Evolutionary conservation across 2,888 invertebrate genomes (phyloP), one percentile per base, ranked within the genome.

Genomic region (Margaritifera margaritifera): DNA sequence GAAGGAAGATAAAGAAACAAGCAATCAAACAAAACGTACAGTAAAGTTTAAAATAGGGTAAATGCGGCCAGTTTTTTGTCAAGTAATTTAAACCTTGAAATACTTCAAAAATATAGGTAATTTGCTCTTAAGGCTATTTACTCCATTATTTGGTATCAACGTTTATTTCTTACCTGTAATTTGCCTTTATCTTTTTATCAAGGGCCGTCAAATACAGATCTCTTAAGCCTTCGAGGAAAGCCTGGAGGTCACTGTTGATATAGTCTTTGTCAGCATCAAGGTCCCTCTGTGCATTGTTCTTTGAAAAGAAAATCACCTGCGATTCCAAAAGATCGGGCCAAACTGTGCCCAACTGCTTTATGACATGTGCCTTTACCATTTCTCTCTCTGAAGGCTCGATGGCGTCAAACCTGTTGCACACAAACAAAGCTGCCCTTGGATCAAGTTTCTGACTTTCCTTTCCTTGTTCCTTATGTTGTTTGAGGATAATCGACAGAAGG

Each of bases 401-500:
- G 20, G 79, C 75, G 67, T 87, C 87, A 82, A 86, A 86, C 20
- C 84, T 66, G 72, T 87, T 86, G 61, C 84, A 85, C 4, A 87
- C 80, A 71, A 87, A 87, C 62, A 87, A 71, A 27, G 87, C 84
- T n/a, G 86, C 76, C 52, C 77, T 71, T 0, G 86, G 81, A 68
- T 86, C 81, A 65, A 85, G 83, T 31, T 71, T 66, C n/a, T 57
- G 53, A 15, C 68, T 71, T 53, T 77, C 75, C 62, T 74, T 75
- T 66, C 80, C 77, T 60, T 77, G 68, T 31, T 80, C 75, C 20
- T 82, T 73, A 24, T 84, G 79, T n/a, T n/a, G n/a, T n/a, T 79
- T 79, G 6, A 85, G 74, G 19, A 85, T 75, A 24, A 73, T 71
- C 18, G 83, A 62, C 0, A 84, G 75, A 83, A 84, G 77, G 31